phyloP scores from a whole-genome alignment of 2,113 vertebrate species.

The Aegithalos caudatus region DNA sequence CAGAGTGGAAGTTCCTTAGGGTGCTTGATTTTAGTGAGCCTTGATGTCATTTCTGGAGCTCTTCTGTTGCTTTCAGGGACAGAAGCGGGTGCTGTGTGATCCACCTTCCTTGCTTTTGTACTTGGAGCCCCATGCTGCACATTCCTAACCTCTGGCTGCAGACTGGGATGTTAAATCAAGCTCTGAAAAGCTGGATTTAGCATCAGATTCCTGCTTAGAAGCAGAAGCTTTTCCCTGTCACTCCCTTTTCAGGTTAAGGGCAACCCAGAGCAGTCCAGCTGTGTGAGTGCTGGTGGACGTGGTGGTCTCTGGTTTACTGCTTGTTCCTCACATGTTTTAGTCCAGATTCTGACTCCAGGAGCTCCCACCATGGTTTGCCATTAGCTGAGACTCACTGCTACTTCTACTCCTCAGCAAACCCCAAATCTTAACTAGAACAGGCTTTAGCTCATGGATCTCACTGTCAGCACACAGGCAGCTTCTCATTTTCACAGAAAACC shows the following conservation, averaged over 20 bases:
- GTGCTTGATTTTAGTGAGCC: not conserved
- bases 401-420: not conserved
- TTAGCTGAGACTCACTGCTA: not conserved
- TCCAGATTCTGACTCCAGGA: not conserved
- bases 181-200: not conserved
- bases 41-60: not conserved
- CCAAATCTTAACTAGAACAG: not conserved
- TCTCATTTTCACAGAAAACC: not conserved
- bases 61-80: not conserved
- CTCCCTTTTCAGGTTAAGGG: not conserved
- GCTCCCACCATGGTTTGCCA: not conserved
- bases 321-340: not conserved
- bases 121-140: not conserved
- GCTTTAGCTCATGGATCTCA: not conserved
- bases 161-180: not conserved
- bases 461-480: not conserved
- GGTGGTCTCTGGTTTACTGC: not conserved
- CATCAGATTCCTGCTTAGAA: not conserved
- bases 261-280: not conserved
- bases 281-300: not conserved
- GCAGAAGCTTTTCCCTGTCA: not conserved
- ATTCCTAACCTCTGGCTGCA: not conserved
- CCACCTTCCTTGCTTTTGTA: not conserved
- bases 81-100: fast-evolving
- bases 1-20: not conserved